Conservation (phyloP, 1,140 invertebrate genomes). For the Phymorhynchus buccinoides region DNA sequence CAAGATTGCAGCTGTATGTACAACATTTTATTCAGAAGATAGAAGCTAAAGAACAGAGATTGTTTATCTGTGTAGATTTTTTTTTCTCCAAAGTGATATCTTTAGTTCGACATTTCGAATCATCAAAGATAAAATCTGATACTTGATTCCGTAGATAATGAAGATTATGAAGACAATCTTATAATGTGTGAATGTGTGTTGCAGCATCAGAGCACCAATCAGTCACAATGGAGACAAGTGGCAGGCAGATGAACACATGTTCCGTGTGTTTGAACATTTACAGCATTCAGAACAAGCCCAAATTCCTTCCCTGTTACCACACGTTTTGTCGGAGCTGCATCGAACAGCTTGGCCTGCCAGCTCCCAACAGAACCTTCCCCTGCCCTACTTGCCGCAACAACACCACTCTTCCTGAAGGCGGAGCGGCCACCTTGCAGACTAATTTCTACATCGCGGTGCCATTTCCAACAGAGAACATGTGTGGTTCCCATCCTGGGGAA, state of each 20-base stretch:
- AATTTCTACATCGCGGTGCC: not conserved
- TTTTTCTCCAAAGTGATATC: no score
- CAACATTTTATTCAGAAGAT: no score
- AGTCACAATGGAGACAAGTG: constrained; percentile 12
- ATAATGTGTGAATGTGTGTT: no score
- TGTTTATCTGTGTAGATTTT: no score
- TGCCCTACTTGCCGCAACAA: not conserved
- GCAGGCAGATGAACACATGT: not conserved
- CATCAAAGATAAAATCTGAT: no score
- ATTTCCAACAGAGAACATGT: not conserved
- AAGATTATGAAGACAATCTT: no score
- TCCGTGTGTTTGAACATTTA: not conserved
- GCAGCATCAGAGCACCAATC: no score
- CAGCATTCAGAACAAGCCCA: not conserved
- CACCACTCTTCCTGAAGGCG: not conserved
- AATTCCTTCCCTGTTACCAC: not conserved
- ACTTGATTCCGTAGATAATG: no score
- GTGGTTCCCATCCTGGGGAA: no score
- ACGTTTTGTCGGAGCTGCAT: not conserved
- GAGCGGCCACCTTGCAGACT: not conserved
- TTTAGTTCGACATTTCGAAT: no score
- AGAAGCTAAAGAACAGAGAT: no score
- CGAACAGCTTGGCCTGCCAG: not conserved
- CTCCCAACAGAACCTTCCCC: not conserved
- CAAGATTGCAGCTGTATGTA: no score